Conservation (phyloP, 2,888 invertebrate genomes). For the Amphipyra berbera region DNA sequence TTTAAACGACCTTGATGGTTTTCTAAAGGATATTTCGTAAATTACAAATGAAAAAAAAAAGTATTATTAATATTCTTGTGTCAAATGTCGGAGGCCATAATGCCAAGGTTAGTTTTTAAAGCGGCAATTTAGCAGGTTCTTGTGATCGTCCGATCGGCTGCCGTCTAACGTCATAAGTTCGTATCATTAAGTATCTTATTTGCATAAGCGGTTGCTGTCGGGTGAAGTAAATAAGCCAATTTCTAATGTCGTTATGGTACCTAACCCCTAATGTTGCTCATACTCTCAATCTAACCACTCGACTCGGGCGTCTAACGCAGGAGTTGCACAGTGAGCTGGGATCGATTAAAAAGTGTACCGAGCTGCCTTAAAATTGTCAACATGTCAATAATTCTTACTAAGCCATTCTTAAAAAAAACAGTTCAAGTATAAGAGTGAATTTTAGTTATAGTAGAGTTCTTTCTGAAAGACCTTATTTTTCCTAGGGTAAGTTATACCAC, state of each 20-base stretch:
- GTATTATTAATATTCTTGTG: constrained; percentile 19
- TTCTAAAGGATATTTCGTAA: constrained; percentile 13
- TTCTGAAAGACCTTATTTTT: no score
- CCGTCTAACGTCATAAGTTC: constrained; percentile 15
- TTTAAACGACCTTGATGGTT: constrained; percentile 25
- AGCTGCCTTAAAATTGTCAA: no score
- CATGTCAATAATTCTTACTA: constrained; percentile 14
- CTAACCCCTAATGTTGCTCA: neutral
- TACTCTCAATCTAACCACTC: no score
- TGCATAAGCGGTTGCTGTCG: constrained; percentile 3
- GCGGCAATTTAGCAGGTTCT: constrained; percentile 12
- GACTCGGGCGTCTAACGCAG: no score
- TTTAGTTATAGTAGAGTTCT: no score
- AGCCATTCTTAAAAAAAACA: no score
- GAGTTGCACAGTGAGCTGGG: no score
- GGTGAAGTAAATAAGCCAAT: no score
- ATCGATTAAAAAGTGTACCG: no score
- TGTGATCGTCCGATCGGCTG: constrained; percentile 6
- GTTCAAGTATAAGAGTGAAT: no score
- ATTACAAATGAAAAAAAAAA: constrained; percentile 18
- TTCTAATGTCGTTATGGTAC: neutral
- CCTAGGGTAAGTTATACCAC: no score
- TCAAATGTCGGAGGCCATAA: constrained; percentile 34
- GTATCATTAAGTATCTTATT: constrained; percentile 5
- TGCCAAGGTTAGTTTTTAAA: constrained; percentile 34